Base-by-base conservation (phyloP, 2,113 vertebrate species). In the Butastur rufipennis region DNA sequence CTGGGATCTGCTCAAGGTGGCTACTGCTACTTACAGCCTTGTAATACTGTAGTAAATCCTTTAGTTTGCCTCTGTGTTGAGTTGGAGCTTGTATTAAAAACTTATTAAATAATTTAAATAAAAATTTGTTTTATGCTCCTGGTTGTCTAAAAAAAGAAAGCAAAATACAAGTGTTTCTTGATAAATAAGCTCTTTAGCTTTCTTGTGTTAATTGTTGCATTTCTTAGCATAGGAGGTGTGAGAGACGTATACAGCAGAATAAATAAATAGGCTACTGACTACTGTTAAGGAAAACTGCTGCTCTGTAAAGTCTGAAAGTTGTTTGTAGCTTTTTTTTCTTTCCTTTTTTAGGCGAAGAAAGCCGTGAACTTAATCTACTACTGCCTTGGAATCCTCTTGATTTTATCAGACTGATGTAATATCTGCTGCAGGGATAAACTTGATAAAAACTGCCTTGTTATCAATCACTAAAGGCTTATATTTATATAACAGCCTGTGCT, bases 271-370 rank as follows among this genome's bases (percentile, higher is more conserved):
- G n/a, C 23, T 43, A 3, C 16, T 34, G 55, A 21, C 21, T 62
- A 3, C 59, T 58, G 26, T 2, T 34, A 8, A 27, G 42, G 47
- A 31, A 18, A 77, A 11, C 7, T 38, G 29, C 42, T 53, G 14
- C 50, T 42, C 4, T 31, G 40, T 10, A 4, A 56, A n/a, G 45
- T 15, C 62, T 80, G 17, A 29, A 13, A 68, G 43, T 11, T 70
- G 9, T 23, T n/a, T 73, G 42, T 34, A 70, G 13, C 14, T 63
- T 42, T 34, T 80, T 50, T 50, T 26, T 16, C 13, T 86, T 3
- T 93, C 97, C 31, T 17, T 29, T 61, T 97, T 16, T 85, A 99
- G 99, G 93, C 98, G 99, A 96, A 99, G 99, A 97, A 99, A 99
- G 93, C 99, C 99, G 7, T 99, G 97, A 98, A 22, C 11, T 45